Evolutionary conservation across 2,797 vertebrate genomes (phyloP).

Genomic region (Lateolabrax maculatus): DNA sequence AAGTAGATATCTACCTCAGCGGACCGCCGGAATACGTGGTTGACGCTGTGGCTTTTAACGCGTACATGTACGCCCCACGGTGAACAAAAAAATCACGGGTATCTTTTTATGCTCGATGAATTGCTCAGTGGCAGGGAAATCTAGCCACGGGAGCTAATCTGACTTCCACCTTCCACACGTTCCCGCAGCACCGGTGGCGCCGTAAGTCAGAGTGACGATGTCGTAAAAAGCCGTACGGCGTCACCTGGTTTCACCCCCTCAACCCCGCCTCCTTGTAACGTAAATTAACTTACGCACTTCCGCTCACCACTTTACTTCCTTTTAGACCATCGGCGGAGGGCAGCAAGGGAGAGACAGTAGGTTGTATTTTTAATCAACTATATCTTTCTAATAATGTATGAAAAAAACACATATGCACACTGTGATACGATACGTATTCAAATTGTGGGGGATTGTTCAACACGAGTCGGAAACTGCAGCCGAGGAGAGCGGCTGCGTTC

Average conservation of each 20-base stretch:
- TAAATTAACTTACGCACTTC: constrained; percentile 54
- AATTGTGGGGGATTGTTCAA: rapidly evolving
- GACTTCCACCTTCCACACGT: constrained; percentile 51
- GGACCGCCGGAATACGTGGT: background rate
- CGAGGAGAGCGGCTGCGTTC: background rate
- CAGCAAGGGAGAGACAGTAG: constrained; percentile 48
- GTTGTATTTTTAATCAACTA: constrained; percentile 21
- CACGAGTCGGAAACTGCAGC: rapidly evolving
- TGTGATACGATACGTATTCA: rapidly evolving
- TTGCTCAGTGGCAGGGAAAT: background rate
- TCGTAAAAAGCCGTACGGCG: too few relatives aligned
- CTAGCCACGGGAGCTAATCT: constrained; percentile 55
- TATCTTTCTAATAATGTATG: background rate
- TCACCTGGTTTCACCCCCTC: too few relatives aligned
- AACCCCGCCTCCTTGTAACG: too few relatives aligned
- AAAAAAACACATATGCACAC: too few relatives aligned
- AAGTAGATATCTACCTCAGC: constrained; percentile 55
- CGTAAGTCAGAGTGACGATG: constrained; percentile 27
- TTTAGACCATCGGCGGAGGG: constrained; percentile 30
- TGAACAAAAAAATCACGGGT: background rate
- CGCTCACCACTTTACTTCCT: constrained; percentile 50
- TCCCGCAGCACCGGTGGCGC: constrained; percentile 59
- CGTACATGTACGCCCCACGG: constrained; percentile 10
- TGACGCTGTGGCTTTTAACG: background rate
- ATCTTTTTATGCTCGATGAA: background rate